Evolutionary conservation across 2,113 vertebrate species (phyloP), one percentile per base, ranked within the genome.

Genomic region (zebrafish (Danio rerio)): DNA sequence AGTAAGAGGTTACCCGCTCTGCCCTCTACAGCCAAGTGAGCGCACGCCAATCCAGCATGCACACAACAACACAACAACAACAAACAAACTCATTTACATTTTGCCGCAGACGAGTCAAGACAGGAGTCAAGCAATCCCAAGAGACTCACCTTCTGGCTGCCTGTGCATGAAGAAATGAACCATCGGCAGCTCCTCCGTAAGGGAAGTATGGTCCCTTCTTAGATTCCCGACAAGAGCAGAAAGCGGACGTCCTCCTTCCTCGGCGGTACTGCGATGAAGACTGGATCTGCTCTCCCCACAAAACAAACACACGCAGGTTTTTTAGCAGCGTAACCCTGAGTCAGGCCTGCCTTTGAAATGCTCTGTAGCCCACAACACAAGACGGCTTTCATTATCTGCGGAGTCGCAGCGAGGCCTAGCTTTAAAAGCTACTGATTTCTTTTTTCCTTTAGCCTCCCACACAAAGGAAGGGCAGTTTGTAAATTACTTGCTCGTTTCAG

Each of bases 391-490:
- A 98, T 96, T 97, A 96, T 96, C 95, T 98, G 97, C 95, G 94
- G 95, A 95, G 96, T 97, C 96, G 95, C 96, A 97, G 96, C 95
- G 97, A 98, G 97, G 97, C 97, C 96, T 96, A 96, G 96, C 96
- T 98, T 99, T 99, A 99, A 99, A 98, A 99, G 97, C 97, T 97
- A 98, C 96, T 96, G 96, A 98, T 97, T 98, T 98, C 96, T 94
- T 96, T 95, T 95, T 94, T 95, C 94, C 96, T 95, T 98, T 97
- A 97, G 97, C 97, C 97, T 96, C 94, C 93, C 94, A 96, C 96
- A 99, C 98, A 99, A 98, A 98, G 93, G 97, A 97, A 98, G 98
- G 97, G 97, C 98, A 98, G 98, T 99, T 99, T 99, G 96, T 98
- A 99, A 99, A 99, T 99, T 98, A 99, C 97, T 97, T 98, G 96